Conservation (phyloP, 2,113 vertebrate species). For the Fukomys damarensis region DNA sequence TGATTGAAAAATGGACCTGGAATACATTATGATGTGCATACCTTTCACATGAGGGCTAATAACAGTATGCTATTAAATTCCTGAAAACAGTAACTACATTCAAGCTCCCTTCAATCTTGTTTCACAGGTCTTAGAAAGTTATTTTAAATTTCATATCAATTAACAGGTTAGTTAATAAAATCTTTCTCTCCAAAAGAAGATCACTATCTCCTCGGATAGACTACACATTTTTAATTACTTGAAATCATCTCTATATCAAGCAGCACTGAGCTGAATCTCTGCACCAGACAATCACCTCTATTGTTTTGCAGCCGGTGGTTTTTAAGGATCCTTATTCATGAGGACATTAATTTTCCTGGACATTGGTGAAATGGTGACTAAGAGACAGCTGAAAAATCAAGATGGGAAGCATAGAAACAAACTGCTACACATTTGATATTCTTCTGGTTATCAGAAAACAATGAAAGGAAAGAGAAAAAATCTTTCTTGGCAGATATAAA, state of each 20-base stretch:
- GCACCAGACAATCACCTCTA: slow-evolving; percentile 18
- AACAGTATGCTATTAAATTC: slow-evolving; percentile 1
- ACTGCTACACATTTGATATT: slow-evolving; percentile 28
- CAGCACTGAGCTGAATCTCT: slow-evolving; percentile 13
- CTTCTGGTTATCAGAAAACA: slow-evolving; percentile 69
- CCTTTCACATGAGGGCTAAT: slow-evolving; percentile 16
- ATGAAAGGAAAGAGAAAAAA: slow-evolving; percentile 55
- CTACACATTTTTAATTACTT: slow-evolving; percentile 67
- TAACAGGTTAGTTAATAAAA: slow-evolving; percentile 65
- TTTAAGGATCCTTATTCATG: slow-evolving; percentile 46
- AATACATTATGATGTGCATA: background rate
- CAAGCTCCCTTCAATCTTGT: slow-evolving; percentile 33
- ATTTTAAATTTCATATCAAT: slow-evolving; percentile 64
- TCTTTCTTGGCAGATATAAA: slow-evolving; percentile 49
- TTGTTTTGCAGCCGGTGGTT: slow-evolving; percentile 4
- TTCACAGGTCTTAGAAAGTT: slow-evolving; percentile 52
- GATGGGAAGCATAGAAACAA: slow-evolving; percentile 57
- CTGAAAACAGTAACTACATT: slow-evolving; percentile 41
- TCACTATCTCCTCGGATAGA: slow-evolving; percentile 24
- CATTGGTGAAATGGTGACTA: background rate
- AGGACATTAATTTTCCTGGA: slow-evolving; percentile 58
- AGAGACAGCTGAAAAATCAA: slow-evolving; percentile 58
- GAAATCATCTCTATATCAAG: slow-evolving; percentile 38
- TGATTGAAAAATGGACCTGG: background rate
- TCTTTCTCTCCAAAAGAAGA: slow-evolving; percentile 26